phyloP scores from a whole-genome alignment of 1,140 invertebrate genomes.

The Globodera rostochiensis region DNA sequence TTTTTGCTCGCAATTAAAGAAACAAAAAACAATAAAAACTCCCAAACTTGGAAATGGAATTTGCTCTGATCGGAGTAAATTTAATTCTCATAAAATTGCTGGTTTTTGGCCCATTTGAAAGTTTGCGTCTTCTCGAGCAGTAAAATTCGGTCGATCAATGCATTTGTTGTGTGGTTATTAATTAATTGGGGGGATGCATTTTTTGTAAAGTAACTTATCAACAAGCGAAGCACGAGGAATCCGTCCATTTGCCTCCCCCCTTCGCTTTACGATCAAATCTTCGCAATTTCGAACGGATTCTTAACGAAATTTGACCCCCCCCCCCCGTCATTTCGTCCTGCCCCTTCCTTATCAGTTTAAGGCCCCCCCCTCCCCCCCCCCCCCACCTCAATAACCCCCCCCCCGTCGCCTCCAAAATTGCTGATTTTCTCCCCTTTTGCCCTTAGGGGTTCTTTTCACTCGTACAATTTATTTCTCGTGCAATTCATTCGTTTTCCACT shows the following conservation, averaged over 20 bases:
- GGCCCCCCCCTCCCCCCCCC: not conserved
- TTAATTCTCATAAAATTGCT: not conserved
- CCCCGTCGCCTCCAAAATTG: not conserved
- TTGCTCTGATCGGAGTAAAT: not conserved
- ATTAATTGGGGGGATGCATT: not conserved
- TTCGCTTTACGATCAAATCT: not conserved
- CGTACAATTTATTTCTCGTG: not conserved
- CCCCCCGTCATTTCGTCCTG: not conserved
- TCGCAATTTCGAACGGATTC: not conserved
- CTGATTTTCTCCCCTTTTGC: not conserved
- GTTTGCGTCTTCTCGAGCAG: not conserved
- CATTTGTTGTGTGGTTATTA: no score
- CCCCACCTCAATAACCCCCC: not conserved
- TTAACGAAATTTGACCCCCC: not conserved
- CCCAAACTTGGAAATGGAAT: not conserved
- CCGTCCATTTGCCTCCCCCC: not conserved
- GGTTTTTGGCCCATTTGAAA: not conserved
- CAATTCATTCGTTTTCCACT: not conserved
- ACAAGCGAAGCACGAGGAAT: not conserved
- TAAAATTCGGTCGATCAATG: not conserved
- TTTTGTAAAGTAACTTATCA: constrained; percentile 1
- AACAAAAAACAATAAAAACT: constrained; percentile 2
- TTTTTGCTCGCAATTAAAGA: not conserved
- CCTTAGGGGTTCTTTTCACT: not conserved
- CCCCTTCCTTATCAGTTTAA: not conserved